Conservation (phyloP, 2,113 vertebrate species). For the Chinchilla lanigera region DNA sequence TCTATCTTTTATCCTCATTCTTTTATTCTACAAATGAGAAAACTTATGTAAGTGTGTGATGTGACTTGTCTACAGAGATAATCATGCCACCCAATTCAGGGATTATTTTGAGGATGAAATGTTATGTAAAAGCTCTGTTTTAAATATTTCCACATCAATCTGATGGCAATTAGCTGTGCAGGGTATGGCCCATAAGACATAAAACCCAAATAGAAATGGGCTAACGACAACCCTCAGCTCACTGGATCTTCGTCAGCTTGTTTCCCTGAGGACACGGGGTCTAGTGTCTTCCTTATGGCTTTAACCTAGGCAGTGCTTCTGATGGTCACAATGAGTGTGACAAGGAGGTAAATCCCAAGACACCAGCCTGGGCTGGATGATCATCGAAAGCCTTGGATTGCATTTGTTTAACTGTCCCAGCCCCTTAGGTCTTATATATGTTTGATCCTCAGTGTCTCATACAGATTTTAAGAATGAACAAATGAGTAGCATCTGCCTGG, state of each 20-base stretch:
- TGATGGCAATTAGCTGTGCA: neutral
- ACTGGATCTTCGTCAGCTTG: neutral
- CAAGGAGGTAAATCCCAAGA: neutral
- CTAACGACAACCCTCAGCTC: neutral
- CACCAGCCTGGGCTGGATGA: neutral
- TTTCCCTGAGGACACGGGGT: neutral
- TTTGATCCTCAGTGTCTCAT: neutral
- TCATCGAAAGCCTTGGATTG: neutral
- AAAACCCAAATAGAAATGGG: neutral
- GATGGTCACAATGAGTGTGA: neutral
- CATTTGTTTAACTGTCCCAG: neutral
- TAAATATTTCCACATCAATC: neutral
- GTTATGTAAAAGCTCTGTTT: neutral
- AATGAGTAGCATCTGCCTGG: neutral
- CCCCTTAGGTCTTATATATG: neutral
- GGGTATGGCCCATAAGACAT: neutral
- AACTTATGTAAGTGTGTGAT: rapidly evolving
- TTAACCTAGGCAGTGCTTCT: neutral
- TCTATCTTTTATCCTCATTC: too few species aligned
- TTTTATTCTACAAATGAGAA: neutral
- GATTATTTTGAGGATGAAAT: neutral
- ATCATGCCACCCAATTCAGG: neutral
- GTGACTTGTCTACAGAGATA: neutral
- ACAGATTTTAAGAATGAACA: neutral
- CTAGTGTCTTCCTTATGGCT: neutral